phyloP scores from a whole-genome alignment of 2,113 vertebrate genomes.

The Thomomys bottae region DNA sequence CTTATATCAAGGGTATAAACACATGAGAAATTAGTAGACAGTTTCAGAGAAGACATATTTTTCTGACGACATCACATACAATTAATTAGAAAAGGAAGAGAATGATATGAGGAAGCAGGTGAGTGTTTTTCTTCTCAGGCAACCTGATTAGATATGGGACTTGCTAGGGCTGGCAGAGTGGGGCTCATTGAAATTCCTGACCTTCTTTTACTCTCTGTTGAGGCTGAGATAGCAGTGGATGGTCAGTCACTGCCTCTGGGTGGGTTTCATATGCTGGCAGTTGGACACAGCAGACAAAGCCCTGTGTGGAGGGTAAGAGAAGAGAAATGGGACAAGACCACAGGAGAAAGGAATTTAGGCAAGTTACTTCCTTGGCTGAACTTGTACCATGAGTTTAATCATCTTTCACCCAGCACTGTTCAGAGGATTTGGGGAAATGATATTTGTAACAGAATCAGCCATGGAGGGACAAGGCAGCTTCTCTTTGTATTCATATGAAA shows the following conservation, averaged over 20 bases:
- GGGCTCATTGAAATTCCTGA: background rate
- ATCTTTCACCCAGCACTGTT: background rate
- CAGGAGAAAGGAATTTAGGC: background rate
- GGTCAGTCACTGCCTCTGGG: background rate
- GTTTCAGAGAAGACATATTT: background rate
- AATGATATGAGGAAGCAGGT: fast-evolving
- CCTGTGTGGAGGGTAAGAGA: background rate
- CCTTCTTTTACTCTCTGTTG: background rate
- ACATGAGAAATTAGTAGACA: background rate
- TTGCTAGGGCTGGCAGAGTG: background rate
- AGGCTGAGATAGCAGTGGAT: background rate
- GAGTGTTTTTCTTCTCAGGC: background rate
- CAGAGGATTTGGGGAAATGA: background rate
- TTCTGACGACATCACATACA: background rate
- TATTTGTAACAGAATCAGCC: background rate
- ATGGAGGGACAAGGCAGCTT: background rate
- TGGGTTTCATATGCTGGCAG: background rate
- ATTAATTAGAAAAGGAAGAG: conserved; percentile 18
- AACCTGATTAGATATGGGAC: background rate
- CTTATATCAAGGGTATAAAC: too few species aligned
- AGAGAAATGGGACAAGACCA: background rate
- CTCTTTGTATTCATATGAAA: background rate
- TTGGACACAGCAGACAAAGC: background rate
- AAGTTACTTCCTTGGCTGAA: background rate
- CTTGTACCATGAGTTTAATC: background rate